Conservation (phyloP, 2,797 vertebrate genomes). For the Dendrocincla tyrannina region DNA sequence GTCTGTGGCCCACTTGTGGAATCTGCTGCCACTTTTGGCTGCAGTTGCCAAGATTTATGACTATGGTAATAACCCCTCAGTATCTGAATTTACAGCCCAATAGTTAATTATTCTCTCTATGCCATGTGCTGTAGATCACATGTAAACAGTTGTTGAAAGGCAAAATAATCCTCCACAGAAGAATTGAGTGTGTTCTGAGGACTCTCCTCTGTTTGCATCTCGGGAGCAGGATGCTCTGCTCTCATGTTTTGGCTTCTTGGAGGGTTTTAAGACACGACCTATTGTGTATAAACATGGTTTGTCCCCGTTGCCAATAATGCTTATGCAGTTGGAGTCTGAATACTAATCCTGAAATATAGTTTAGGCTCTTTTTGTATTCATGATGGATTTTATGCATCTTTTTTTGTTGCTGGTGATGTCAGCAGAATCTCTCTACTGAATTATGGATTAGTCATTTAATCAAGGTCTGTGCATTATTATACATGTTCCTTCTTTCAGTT, state of each 20-base stretch:
- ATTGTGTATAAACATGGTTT: background rate
- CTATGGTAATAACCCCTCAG: background rate
- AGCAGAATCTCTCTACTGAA: constrained; percentile 70
- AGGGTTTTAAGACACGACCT: background rate
- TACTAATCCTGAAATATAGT: constrained; percentile 22
- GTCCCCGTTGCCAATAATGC: background rate
- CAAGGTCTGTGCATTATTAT: constrained; percentile 36
- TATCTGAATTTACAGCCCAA: background rate
- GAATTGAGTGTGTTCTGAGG: background rate
- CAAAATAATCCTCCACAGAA: background rate
- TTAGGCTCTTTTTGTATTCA: constrained; percentile 61
- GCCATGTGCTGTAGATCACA: background rate
- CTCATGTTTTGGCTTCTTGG: background rate
- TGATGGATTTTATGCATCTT: constrained; percentile 29
- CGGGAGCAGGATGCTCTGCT: background rate
- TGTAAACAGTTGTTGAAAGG: background rate
- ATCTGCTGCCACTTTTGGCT: background rate
- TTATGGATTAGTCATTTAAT: constrained; percentile 76
- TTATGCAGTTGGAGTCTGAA: background rate
- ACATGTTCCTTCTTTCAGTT: constrained; percentile 33
- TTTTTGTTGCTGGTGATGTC: constrained; percentile 64
- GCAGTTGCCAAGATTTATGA: background rate
- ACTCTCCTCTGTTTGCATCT: background rate
- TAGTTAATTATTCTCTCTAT: background rate
- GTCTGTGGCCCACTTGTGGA: background rate